Base-by-base conservation (phyloP, 2,888 invertebrate genomes). In the Oconnorella tubifera region DNA sequence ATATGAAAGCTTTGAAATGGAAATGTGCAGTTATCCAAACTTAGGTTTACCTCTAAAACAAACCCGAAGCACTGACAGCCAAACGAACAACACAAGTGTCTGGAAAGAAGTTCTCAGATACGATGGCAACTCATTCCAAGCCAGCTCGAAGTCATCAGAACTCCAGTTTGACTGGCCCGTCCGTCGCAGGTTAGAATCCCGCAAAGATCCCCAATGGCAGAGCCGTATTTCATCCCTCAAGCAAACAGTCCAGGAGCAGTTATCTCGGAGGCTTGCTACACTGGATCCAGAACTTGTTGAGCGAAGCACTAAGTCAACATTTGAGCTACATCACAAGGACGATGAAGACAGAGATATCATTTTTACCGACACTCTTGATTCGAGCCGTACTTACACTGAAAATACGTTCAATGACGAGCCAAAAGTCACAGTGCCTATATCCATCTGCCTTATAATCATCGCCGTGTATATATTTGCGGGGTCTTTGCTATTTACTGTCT, bases 391-490 rank as follows among this genome's bases (percentile, higher is more conserved):
- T 14, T n/a, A 31, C 1, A 29, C 51, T 29, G 60, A 64, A 29
- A 61, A 56, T 28, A n/a, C n/a, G n/a, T 6, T 57, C 14, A 53
- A 33, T 23, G 65, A 68, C 10, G 63, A 63, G 28, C 57, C 50
- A 6, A 67, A 72, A 6, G 77, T 79, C 19, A 75, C 80, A 1
- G 94, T 96, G 1, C 96, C 96, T 14, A 90, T 97, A 51, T 84
- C 91, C 62, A 85, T 96, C 55, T 96, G 95, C 81, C 85, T 96
- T 33, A 87, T 90, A 68, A 90, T 95, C 72, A 92, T 97, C 87
- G 88, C 93, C 73, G 89, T 90, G 76, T 90, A 91, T 80, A 88
- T 92, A 64, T 87, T 91, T 76, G 91, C 91, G 66, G 97, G 98
- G 27, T 93, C 95, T 1, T 85, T 91, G 78, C 86, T 98, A 59